Evolutionary conservation across 2,888 invertebrate species (phyloP).

Genomic region (Metacarcinus magister): DNA sequence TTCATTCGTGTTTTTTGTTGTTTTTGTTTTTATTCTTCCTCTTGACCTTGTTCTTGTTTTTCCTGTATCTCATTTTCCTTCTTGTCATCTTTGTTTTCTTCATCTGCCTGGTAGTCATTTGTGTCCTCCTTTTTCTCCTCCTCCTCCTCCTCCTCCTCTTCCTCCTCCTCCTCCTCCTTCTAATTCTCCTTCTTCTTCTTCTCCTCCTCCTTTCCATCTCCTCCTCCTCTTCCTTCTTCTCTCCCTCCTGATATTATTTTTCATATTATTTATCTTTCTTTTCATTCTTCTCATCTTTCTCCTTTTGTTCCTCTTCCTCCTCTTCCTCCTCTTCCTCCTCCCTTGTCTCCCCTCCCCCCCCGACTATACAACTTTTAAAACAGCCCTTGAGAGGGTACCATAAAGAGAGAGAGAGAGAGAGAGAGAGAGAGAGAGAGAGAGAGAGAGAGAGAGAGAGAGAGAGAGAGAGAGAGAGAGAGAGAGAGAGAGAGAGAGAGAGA

Average conservation of each 20-base stretch:
- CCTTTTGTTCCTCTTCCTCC: neutral
- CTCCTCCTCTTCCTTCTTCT: neutral
- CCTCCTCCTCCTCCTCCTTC: constrained; percentile 13
- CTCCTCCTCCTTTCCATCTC: neutral
- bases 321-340: neutral
- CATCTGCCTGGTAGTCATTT: no score
- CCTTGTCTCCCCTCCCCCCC: neutral
- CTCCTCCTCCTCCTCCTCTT: neutral
- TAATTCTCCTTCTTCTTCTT: neutral
- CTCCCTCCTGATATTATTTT: neutral
- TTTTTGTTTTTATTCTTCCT: no score
- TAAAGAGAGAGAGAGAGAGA: constrained; percentile 26
- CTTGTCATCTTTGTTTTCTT: no score
- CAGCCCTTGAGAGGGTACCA: constrained; percentile 11
- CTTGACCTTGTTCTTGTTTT: no score
- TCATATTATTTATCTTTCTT: neutral
- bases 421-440: constrained; percentile 26
- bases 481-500: neutral
- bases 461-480: constrained; percentile 2
- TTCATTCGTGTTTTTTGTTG: no score
- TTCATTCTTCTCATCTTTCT: neutral
- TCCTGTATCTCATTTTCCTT: no score
- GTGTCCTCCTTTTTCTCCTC: no score
- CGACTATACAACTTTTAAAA: neutral
- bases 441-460: constrained; percentile 17